Base-by-base conservation (phyloP, 2,113 vertebrate species). In the Columba janthina region DNA sequence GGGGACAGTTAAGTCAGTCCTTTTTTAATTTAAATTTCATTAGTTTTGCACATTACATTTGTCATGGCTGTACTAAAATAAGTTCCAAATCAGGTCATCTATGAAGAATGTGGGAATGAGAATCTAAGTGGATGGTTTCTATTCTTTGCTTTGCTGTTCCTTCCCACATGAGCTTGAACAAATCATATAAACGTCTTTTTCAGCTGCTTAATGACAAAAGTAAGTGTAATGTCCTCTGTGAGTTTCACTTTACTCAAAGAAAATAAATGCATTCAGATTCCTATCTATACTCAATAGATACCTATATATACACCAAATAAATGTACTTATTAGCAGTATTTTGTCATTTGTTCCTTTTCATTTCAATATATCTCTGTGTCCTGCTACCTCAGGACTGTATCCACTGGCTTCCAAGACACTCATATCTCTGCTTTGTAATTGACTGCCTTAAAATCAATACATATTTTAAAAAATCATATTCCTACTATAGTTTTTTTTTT, bases 11-110 rank as follows among this genome's bases (percentile, higher is more conserved):
- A 86, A 94, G 84, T 95, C 38, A 54, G 61, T 79, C 70, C 84
- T 76, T 79, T 95, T 94, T 94, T 95, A 96, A 94, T 95, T 97
- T 93, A 94, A 95, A 94, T 95, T 96, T 95, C 91, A 95, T 96
- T 96, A 93, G 70, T 67, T 96, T 94, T 91, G 44, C 61, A 89
- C 81, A 89, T 95, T 94, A 87, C 87, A 70, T 88, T 96, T 95
- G 87, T 94, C 96, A 88, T 70, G 62, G 56, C 13, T 82, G 44
- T 56, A 82, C 82, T 94, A 96, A 96, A 96, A 88, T 91, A 94
- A 96, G 89, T 85, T 44, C 77, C 77, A 85, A 92, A 85, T 94
- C 89, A 85, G 89, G 87, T 92, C 91, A 95, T 82, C 62, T 82
- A 69, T 89, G 77, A 95, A 91, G 70, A 93, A 96, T 91, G 89